Evolutionary conservation across 2,888 invertebrate species (phyloP).

Genomic region (Acrobeloides nanus): DNA sequence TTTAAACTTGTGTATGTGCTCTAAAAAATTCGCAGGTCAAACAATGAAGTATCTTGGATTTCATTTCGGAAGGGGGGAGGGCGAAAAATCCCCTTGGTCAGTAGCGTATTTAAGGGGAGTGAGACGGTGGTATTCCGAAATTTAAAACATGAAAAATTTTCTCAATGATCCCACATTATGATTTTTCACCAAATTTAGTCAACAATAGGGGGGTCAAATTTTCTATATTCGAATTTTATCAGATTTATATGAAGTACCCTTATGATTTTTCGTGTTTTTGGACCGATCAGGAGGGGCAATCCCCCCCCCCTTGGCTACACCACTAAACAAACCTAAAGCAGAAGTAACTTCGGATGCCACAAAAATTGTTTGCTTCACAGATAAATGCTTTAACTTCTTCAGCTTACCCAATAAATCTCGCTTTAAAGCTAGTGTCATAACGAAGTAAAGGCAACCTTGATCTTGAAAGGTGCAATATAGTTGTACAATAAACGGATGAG

Average conservation of each 20-base stretch:
- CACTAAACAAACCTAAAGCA: constrained; percentile 67
- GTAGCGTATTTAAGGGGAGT: too few relatives aligned
- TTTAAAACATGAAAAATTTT: too few relatives aligned
- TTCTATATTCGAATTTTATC: not conserved
- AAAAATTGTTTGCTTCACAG: constrained; percentile 73
- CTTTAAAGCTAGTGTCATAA: constrained; percentile 65
- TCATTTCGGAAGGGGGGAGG: too few relatives aligned
- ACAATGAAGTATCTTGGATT: too few relatives aligned
- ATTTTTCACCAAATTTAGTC: too few relatives aligned
- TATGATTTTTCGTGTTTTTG: not conserved
- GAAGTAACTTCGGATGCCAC: constrained; percentile 82
- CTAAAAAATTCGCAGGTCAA: too few relatives aligned
- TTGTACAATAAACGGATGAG: constrained; percentile 77
- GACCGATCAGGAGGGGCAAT: not conserved
- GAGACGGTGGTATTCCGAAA: too few relatives aligned
- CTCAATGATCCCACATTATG: too few relatives aligned
- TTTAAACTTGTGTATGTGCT: constrained; percentile 34
- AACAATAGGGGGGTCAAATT: too few relatives aligned
- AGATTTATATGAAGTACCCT: constrained; percentile 59
- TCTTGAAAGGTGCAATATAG: constrained; percentile 96
- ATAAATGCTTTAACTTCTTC: constrained; percentile 22
- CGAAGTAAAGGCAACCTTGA: constrained; percentile 81
- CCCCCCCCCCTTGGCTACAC: too few relatives aligned
- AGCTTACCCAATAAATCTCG: constrained; percentile 11
- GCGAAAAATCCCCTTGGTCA: too few relatives aligned